phyloP scores from a whole-genome alignment of 2,888 invertebrate species.

The Charanyca ferruginea region DNA sequence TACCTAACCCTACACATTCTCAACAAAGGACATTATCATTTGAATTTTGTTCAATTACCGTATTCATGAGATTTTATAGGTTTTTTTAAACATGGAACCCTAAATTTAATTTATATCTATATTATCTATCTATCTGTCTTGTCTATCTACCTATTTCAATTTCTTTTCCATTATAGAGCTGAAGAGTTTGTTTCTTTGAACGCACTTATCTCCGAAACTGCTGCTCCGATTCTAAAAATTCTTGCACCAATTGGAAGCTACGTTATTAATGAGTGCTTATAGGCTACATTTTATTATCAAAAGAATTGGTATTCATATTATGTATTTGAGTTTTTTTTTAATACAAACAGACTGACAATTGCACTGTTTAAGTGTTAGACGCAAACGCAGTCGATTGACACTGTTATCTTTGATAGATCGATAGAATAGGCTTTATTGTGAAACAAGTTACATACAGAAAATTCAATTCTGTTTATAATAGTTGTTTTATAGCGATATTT shows the following conservation, averaged over 20 bases:
- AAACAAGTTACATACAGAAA: not conserved
- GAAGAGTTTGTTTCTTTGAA: no score
- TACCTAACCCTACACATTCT: slow-evolving; percentile 73
- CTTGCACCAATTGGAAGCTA: no score
- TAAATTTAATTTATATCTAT: not conserved
- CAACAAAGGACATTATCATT: slow-evolving; percentile 61
- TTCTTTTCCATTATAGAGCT: slow-evolving; percentile 8
- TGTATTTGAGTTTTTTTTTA: no score
- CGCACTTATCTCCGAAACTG: no score
- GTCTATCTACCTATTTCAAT: slow-evolving; percentile 18
- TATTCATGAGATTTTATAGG: slow-evolving; percentile 36
- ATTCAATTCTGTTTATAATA: not conserved
- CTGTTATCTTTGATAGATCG: slow-evolving; percentile 1
- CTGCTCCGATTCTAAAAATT: no score
- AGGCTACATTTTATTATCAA: no score
- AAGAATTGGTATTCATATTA: no score
- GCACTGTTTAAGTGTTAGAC: slow-evolving; percentile 3
- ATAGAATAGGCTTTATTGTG: slow-evolving; percentile 11
- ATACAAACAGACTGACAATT: slow-evolving; percentile 25
- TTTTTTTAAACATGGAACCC: slow-evolving; percentile 23
- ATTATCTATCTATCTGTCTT: slow-evolving; percentile 7
- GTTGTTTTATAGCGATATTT: not conserved
- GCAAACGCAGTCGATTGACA: not conserved
- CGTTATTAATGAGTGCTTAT: no score
- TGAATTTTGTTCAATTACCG: slow-evolving; percentile 50